A percentile compares a stretch with the other conserved stretches of the same genome.
phyloP scores from a whole-genome alignment of 2,888 invertebrate genomes.

The Serripes groenlandicus region DNA sequence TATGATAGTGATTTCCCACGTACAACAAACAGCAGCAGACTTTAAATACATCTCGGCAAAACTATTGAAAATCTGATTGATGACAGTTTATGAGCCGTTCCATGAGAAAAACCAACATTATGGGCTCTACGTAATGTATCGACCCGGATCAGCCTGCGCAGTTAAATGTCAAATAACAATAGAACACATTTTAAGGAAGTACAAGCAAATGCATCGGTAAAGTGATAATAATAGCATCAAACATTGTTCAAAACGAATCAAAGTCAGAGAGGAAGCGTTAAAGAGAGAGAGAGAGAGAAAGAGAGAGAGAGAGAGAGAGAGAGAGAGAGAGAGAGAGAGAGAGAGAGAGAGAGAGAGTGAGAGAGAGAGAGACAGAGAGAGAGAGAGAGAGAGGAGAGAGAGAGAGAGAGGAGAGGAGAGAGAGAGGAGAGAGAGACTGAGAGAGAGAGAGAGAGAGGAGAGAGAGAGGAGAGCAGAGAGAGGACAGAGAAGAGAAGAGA shows the following conservation, averaged over 20 bases:
- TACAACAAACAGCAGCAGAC: too few species aligned
- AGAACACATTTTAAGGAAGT: too few species aligned
- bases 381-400: background rate
- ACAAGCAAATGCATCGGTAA: too few species aligned
- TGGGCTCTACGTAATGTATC: too few species aligned
- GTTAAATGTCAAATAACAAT: too few species aligned
- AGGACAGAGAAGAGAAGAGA: background rate
- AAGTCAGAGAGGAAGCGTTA: background rate
- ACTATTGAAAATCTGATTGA: too few species aligned
- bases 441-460: conserved; percentile 7
- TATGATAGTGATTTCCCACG: too few species aligned
- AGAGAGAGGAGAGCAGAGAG: conserved; percentile 5
- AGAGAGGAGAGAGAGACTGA: conserved; percentile 13
- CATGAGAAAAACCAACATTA: too few species aligned
- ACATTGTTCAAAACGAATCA: background rate
- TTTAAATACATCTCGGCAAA: too few species aligned
- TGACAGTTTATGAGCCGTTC: too few species aligned
- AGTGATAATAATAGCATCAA: too few species aligned
- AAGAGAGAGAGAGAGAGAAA: background rate
- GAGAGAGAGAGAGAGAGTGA: conserved; percentile 5
- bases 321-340: conserved; percentile 5
- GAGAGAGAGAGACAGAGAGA: background rate
- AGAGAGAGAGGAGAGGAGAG: background rate
- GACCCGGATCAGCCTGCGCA: too few species aligned
- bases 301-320: background rate